Evolutionary conservation across 2,797 vertebrate species (phyloP), one percentile per base, ranked within the genome.

Genomic region (Xenopus petersii): DNA sequence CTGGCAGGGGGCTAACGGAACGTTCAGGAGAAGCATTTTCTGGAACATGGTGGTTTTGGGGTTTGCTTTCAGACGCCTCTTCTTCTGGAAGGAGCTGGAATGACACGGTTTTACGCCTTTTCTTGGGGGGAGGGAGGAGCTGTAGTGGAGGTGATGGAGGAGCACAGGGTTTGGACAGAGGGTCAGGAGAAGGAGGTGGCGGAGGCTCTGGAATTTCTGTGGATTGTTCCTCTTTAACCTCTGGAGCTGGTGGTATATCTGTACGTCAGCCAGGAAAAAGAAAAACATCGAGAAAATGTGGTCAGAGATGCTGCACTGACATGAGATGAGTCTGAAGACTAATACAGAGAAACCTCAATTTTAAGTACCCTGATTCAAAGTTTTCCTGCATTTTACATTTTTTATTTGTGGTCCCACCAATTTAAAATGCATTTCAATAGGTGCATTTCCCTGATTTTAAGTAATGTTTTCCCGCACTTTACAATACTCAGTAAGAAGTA

Each of bases 41-140:
- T 13, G 36, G 61, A 13, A 56, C 65, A n/a, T 69, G 59, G 6
- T 73, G 70, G 24, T 73, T 69, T 10, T 16, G 90, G 4, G 93
- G 84, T 2, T 91, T 93, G 80, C 82, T 82, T 58, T 86, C 78
- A 0, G 77, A 80, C 72, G 89, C 91, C 73, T 79, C 64, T 55
- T 92, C 89, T 33, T 85, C 89, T 33, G 94, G 92, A 9, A 88
- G 79, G 0, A 90, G 90, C 54, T 93, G 94, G 83, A 96, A 97
- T 0, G 95, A 95, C 67, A 97, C 94, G 0, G 94, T 96, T 89
- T 97, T 97, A 81, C 94, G 90, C 54, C 94, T 94, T 78, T 96
- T 97, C 84, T 96, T 96, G 74, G 95, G 94, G 33, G 95, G 95
- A 0, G 94, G 95, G 5, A 96, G 86, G 0, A 95, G 90, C 9